phyloP scores from a whole-genome alignment of 1,140 invertebrate species.

The Phortica variegata region DNA sequence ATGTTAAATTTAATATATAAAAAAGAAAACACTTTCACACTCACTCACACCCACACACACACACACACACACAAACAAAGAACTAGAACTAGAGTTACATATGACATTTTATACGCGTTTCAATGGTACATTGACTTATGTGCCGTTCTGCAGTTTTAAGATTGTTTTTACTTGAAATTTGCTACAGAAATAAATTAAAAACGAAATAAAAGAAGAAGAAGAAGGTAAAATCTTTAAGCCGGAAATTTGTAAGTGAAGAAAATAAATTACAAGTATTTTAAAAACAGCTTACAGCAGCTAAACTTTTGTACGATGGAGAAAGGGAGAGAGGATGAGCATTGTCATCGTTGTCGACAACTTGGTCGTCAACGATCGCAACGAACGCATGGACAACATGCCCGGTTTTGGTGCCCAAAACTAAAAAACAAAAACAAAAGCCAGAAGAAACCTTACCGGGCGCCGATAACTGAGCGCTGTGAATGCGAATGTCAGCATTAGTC shows the following conservation, averaged over 20 bases:
- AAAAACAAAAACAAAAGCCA: slow-evolving; percentile 14
- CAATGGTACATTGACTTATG: slow-evolving; percentile 33
- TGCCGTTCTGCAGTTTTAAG: slow-evolving; percentile 50
- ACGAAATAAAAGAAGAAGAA: slow-evolving; percentile 1
- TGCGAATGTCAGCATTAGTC: no score
- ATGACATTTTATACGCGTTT: slow-evolving; percentile 54
- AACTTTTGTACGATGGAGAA: slow-evolving; percentile 40
- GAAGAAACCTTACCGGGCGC: slow-evolving; percentile 34
- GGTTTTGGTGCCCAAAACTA: slow-evolving; percentile 25
- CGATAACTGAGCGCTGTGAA: no score
- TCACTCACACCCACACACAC: slow-evolving; percentile 13
- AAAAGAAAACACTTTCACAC: slow-evolving; percentile 19
- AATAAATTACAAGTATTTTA: no score
- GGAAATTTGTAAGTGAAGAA: no score
- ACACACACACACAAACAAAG: slow-evolving; percentile 28
- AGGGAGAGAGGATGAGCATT: slow-evolving; percentile 32
- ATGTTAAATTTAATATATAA: no score
- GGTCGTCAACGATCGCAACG: no score
- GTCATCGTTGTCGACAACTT: slow-evolving; percentile 6
- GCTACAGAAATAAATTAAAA: slow-evolving; percentile 32
- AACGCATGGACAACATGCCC: no score
- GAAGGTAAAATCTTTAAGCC: slow-evolving; percentile 22
- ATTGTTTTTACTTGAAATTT: slow-evolving; percentile 48
- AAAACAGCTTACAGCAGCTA: no score
- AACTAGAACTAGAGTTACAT: no score